Evolutionary conservation across 2,113 vertebrate species (phyloP).

Genomic region (Limanda limanda): DNA sequence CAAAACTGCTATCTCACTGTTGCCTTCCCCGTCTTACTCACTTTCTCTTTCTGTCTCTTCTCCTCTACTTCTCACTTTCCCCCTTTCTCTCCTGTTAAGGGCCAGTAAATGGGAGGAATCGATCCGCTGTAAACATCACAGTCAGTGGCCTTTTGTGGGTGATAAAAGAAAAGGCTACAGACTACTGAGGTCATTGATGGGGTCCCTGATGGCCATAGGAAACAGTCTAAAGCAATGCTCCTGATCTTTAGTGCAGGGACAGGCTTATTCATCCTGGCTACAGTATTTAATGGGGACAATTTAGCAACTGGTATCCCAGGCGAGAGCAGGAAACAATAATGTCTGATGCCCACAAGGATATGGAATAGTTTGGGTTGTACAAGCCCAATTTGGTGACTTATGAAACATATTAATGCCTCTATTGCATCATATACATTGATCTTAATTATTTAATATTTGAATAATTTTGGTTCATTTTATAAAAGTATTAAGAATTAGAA

Average conservation of each 20-base stretch:
- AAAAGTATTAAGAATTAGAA: too few species aligned
- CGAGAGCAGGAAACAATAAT: slow-evolving; percentile 4
- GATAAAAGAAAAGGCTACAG: slow-evolving; percentile 20
- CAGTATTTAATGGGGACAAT: background rate
- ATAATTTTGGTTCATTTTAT: background rate
- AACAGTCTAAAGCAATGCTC: slow-evolving; percentile 7
- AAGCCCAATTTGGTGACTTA: background rate
- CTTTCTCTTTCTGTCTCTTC: slow-evolving; percentile 26
- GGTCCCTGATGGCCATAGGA: slow-evolving; percentile 18
- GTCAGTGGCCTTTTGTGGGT: slow-evolving; percentile 35
- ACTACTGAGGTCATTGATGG: slow-evolving; percentile 6
- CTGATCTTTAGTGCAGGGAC: background rate
- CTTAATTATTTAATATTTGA: background rate
- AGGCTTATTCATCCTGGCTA: background rate
- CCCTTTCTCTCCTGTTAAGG: slow-evolving; percentile 7
- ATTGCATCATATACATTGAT: background rate
- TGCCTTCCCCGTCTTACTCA: slow-evolving; percentile 46
- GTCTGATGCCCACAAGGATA: background rate
- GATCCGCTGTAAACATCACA: slow-evolving; percentile 38
- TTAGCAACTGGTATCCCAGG: background rate
- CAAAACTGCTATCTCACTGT: slow-evolving; percentile 75
- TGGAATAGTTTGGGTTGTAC: background rate
- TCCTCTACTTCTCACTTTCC: slow-evolving; percentile 21
- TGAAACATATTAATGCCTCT: background rate
- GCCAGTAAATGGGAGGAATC: slow-evolving; percentile 17